Evolutionary conservation across 2,888 invertebrate genomes (phyloP), one percentile per base, ranked within the genome.

Genomic region (Sphaerophoria taeniata): DNA sequence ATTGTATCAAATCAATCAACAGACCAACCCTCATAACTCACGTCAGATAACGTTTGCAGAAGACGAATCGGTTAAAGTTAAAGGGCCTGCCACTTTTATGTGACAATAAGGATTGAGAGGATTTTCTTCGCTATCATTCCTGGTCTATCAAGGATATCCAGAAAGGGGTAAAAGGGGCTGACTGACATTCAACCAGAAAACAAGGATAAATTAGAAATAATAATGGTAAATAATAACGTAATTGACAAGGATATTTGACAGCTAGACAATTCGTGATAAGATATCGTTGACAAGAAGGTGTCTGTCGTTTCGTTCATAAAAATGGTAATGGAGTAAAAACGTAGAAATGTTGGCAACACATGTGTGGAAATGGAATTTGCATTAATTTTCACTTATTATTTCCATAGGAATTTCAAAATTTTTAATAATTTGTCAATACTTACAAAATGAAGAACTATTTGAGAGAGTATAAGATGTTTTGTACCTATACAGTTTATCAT

Each of bases 11-110:
- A 85, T 85, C 85, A 81, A 85, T 85, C 85, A 85, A 76, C 69
- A 58, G 81, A 77, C 85, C 69, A 85, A 85, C 85, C 85, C 85
- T 85, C 76, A 85, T 85, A 85, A 85, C 58, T 85, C 81, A 81
- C 76, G 81, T 77, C 81, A 75, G 85, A 85, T 85, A 85, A 85
- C 61, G 70, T 81, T 24, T 77, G 53, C 81, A 70, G 39, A 85
- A 85, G 85, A 85, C 70, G 81, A 85, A 81, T 85, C 69, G 76
- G 81, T 73, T 85, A 65, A 77, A 80, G 81, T 77, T 85, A 81
- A 81, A 73, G 80, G 84, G 69, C 51, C 36, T 78, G 70, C 34
- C 70, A 78, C 58, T 74, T 81, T 84, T 79, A 60, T 74, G 61
- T 55, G 72, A 77, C 55, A 58, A 55, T 2, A 36, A 72, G 67